Evolutionary conservation across 2,113 vertebrate genomes (phyloP).

Genomic region (Nycticebus coucang): DNA sequence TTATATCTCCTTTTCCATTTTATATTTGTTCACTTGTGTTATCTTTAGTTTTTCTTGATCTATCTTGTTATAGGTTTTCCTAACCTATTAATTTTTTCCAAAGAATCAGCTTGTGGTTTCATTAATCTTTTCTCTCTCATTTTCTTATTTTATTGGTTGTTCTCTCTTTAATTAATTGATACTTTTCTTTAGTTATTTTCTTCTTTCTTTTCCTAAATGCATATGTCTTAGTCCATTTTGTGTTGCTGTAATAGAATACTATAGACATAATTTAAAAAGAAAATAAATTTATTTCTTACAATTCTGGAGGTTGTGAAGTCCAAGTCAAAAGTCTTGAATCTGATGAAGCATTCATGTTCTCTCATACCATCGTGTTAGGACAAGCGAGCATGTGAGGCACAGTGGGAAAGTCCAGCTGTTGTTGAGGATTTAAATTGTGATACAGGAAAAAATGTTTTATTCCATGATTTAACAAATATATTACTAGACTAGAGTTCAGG

Average conservation of each 20-base stretch:
- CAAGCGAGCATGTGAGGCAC: too few species aligned
- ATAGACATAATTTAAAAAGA: background rate
- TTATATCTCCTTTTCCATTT: background rate
- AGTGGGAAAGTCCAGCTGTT: too few species aligned
- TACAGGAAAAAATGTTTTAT: background rate
- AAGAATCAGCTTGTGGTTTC: background rate
- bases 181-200: background rate
- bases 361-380: background rate
- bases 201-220: background rate
- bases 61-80: background rate
- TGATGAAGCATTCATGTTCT: background rate
- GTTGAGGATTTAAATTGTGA: background rate
- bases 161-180: background rate
- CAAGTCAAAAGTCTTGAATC: background rate
- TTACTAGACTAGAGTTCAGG: background rate
- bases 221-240: background rate
- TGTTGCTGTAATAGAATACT: too few species aligned
- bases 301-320: background rate
- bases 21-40: background rate
- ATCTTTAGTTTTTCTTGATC: background rate
- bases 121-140: background rate
- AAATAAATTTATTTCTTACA: background rate
- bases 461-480: conserved; percentile 3
- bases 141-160: too few species aligned
- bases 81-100: background rate